Percentiles rank a stretch among this genome's conserved stretches.
Conservation (phyloP, 1,140 invertebrate genomes). For the Temnothorax nylanderi region DNA sequence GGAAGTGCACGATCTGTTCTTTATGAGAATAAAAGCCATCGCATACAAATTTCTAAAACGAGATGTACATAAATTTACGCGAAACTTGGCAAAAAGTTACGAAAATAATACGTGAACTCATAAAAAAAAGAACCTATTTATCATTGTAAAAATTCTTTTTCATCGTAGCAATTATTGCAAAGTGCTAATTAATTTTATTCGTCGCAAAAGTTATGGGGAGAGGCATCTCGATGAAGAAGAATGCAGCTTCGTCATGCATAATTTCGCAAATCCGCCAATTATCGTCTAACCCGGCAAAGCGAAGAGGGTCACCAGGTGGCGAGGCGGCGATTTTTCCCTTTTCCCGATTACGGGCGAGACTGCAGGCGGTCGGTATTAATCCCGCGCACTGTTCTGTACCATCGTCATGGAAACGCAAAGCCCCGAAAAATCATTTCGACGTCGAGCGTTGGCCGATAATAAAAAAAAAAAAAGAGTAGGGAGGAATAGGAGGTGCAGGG, state of each 20-base stretch:
- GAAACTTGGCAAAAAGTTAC: background rate
- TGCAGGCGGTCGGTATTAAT: conserved; percentile 60
- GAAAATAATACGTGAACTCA: background rate
- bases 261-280: conserved; percentile 53
- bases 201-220: background rate
- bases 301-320: conserved; percentile 50
- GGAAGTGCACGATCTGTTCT: background rate
- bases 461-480: conserved; percentile 40
- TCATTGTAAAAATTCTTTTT: background rate
- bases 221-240: background rate
- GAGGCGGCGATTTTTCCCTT: conserved; percentile 52
- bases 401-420: conserved; percentile 69
- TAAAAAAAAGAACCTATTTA: too few species aligned
- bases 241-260: conserved; percentile 21
- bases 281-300: conserved; percentile 12
- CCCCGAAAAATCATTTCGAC: conserved; percentile 67
- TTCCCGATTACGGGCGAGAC: conserved; percentile 41
- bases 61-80: background rate
- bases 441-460: conserved; percentile 62
- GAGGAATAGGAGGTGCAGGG: background rate
- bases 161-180: background rate
- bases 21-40: background rate
- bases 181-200: conserved; percentile 37
- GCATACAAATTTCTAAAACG: background rate
- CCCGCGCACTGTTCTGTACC: conserved; percentile 52